A percentile compares a stretch with the other conserved stretches of the same genome.
phyloP scores from a whole-genome alignment of 30 jellyfish, hydroid and myxozoan species.

The Aurelia coerulea region DNA sequence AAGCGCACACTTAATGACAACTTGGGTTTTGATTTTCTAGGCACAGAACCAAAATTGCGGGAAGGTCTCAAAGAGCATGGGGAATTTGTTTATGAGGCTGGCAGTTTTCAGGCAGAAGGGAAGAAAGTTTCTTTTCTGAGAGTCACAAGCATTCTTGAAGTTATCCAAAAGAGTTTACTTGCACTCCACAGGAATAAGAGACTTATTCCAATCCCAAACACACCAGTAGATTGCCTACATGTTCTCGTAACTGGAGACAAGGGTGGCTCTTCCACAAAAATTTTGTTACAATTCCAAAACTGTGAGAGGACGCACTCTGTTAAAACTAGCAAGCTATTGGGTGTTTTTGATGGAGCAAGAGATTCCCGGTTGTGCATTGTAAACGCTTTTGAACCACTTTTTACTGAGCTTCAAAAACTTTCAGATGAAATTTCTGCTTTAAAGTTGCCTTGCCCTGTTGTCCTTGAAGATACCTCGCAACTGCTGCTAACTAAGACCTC shows the following conservation, averaged over 20 bases:
- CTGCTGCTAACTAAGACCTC: no score
- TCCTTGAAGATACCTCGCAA: not conserved
- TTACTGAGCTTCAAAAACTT: not conserved
- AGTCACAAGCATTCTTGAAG: conserved; percentile 27
- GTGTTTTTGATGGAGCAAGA: no score
- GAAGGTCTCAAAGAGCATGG: not conserved
- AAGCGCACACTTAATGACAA: not conserved
- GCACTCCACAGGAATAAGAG: conserved; percentile 3
- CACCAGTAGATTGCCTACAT: conserved; percentile 15
- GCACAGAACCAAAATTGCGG: conserved; percentile 3
- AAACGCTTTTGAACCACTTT: no score
- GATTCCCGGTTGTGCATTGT: no score
- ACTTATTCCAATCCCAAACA: conserved; percentile 4
- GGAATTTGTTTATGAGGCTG: conserved; percentile 14
- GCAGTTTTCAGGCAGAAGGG: conserved; percentile 7
- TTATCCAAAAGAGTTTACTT: conserved; percentile 16
- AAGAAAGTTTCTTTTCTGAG: conserved; percentile 14
- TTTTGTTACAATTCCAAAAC: no score
- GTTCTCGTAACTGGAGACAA: conserved; percentile 9
- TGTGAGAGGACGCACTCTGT: no score
- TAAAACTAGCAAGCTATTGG: no score
- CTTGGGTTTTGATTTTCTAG: not conserved
- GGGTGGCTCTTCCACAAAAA: conserved; percentile 18
- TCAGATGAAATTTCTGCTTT: not conserved
- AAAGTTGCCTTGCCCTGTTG: conserved; percentile 7